Evolutionary conservation across 1,140 invertebrate genomes (phyloP).

Genomic region (Drosophila malerkotliana): DNA sequence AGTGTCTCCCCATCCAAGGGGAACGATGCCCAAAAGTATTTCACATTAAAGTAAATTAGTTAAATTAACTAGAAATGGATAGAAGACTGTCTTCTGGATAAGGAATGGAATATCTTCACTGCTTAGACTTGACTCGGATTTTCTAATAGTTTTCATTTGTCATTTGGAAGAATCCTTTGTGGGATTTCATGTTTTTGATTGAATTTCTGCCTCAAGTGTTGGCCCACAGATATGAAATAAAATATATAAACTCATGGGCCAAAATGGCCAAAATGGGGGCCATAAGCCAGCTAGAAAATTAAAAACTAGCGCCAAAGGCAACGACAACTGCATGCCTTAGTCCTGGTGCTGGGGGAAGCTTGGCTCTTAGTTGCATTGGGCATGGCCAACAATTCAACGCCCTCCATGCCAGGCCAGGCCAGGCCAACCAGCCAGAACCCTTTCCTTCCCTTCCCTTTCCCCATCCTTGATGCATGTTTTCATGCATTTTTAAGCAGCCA

Average conservation of each 20-base stretch:
- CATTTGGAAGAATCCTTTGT: background rate
- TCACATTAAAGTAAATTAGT: conserved; percentile 18
- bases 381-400: conserved; percentile 50
- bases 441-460: background rate
- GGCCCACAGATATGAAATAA: background rate
- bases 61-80: conserved; percentile 5
- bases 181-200: conserved; percentile 2
- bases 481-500: conserved; percentile 74
- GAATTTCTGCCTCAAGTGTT: background rate
- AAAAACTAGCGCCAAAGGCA: conserved; percentile 45
- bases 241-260: conserved; percentile 16
- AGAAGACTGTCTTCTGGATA: background rate
- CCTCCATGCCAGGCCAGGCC: background rate
- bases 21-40: background rate
- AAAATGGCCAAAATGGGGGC: conserved; percentile 6
- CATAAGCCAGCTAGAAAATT: conserved; percentile 45
- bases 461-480: conserved; percentile 27
- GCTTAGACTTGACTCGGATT: no score
- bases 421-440: background rate
- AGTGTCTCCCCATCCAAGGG: conserved; percentile 16
- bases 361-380: conserved; percentile 9
- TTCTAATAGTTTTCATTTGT: background rate
- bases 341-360: background rate
- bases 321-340: conserved; percentile 31
- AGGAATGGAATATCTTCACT: no score